Conservation (phyloP, 2,888 invertebrate genomes). For the Theretra japonica region DNA sequence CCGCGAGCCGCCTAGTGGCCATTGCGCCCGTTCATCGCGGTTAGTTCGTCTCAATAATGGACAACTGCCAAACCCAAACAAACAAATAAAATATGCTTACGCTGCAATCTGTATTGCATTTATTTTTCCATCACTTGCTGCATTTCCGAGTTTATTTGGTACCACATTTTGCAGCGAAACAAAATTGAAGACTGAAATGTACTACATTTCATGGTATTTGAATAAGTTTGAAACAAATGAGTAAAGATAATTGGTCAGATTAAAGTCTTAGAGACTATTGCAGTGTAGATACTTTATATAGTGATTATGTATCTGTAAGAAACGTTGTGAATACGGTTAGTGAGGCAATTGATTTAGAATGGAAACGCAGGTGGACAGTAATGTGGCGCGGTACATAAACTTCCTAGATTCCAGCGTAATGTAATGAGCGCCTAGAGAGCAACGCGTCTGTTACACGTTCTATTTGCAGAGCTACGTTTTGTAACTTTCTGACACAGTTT, state of each 20-base stretch:
- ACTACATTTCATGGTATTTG: too few species aligned
- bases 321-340: neutral
- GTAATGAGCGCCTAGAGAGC: conserved; percentile 1
- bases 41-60: conserved; percentile 24
- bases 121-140: conserved; percentile 3
- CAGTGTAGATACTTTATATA: neutral
- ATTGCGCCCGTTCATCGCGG: conserved; percentile 17
- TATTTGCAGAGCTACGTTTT: conserved; percentile 36
- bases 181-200: too few species aligned
- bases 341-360: neutral
- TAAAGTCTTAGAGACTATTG: too few species aligned
- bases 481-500: conserved; percentile 65
- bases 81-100: conserved; percentile 25
- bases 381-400: neutral
- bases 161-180: neutral
- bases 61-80: conserved; percentile 26
- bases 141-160: neutral
- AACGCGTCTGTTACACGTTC: conserved; percentile 26
- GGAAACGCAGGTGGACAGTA: neutral
- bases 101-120: conserved; percentile 13
- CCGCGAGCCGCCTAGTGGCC: neutral
- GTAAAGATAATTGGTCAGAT: too few species aligned
- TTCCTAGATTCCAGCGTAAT: conserved; percentile 12
- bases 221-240: too few species aligned
- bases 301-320: neutral